A percentile compares a stretch with the other conserved stretches of the same genome.
phyloP scores from a whole-genome alignment of 2,113 vertebrate species.

The Tichodroma muraria region DNA sequence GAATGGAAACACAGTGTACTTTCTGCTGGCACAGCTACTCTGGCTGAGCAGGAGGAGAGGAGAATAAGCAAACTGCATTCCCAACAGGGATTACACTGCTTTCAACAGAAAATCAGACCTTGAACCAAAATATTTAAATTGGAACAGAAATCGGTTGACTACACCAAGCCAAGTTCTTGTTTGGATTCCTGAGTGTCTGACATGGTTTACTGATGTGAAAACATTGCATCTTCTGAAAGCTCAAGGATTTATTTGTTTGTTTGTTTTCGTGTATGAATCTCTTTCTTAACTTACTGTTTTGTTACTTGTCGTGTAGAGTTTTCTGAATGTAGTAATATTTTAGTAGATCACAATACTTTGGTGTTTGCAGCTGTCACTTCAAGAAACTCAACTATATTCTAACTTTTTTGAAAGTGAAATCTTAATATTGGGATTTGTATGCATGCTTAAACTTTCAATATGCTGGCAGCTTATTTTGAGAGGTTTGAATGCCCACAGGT shows the following conservation, averaged over 20 bases:
- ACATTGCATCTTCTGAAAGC: background rate
- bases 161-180: background rate
- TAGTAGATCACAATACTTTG: background rate
- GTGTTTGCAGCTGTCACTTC: background rate
- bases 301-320: background rate
- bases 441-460: background rate
- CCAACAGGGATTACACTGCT: background rate
- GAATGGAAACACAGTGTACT: background rate
- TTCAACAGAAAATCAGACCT: background rate
- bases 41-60: background rate
- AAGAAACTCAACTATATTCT: background rate
- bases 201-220: background rate
- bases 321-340: background rate
- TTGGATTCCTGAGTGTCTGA: background rate
- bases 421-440: background rate
- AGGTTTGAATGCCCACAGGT: background rate
- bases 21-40: background rate
- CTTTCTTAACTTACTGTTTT: background rate
- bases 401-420: background rate
- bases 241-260: background rate
- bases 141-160: background rate
- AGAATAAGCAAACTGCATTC: background rate
- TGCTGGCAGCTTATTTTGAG: background rate
- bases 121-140: conserved; percentile 39
- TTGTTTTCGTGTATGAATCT: background rate